A percentile compares a stretch with the other conserved stretches of the same genome.
These are phyloP conservation scores for Tursiops truncatus DNA, from an alignment of 2,113 vertebrate species.

Conservation along the genomic window DNA sequence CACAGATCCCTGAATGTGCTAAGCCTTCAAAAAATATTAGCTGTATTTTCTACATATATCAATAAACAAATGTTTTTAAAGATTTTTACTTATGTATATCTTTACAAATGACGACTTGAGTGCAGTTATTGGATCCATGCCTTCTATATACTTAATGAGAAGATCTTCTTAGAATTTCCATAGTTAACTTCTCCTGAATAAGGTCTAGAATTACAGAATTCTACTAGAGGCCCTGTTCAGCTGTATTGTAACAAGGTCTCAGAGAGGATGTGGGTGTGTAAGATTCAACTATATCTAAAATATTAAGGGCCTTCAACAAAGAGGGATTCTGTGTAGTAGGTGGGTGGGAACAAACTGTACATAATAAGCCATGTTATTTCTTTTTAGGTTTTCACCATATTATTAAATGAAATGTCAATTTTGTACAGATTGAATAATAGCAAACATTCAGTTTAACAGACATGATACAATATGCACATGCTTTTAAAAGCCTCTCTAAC, in stretches of 20 bases:
- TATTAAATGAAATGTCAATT: slow-evolving; percentile 61
- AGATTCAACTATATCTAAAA: background rate
- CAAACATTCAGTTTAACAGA: slow-evolving; percentile 41
- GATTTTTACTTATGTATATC: background rate
- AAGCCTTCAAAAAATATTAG: background rate
- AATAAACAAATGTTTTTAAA: background rate
- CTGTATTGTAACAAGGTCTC: background rate
- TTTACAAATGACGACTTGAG: background rate
- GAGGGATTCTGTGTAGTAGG: background rate
- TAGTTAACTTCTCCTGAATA: background rate
- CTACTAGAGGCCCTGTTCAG: background rate
- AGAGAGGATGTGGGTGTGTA: background rate
- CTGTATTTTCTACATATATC: background rate
- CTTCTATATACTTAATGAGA: background rate
- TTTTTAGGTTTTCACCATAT: slow-evolving; percentile 44
- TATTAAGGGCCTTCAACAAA: slow-evolving; percentile 27
- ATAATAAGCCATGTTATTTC: slow-evolving; percentile 20
- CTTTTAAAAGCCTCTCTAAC: slow-evolving; percentile 32
- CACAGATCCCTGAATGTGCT: no score
- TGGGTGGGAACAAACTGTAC: background rate
- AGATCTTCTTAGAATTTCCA: background rate
- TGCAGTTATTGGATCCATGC: background rate
- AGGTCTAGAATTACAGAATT: background rate
- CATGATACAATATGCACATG: slow-evolving; percentile 8
- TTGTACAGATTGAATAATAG: slow-evolving; percentile 44